Conservation (phyloP, 2,888 invertebrate genomes). For the Scotopteryx bipunctaria region DNA sequence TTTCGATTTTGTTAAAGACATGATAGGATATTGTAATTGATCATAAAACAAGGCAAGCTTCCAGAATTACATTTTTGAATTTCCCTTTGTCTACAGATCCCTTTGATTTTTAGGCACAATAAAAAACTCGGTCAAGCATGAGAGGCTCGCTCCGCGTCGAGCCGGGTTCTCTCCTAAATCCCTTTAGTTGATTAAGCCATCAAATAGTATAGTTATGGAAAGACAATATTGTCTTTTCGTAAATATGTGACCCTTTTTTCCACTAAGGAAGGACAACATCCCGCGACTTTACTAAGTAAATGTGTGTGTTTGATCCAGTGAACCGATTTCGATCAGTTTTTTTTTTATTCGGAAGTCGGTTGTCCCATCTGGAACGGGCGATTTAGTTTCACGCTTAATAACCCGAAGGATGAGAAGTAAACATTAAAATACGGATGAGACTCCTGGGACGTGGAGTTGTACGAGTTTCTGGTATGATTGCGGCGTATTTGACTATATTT, state of each 20-base stretch:
- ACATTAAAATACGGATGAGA: constrained; percentile 35
- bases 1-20: too few relatives aligned
- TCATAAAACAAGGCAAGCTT: not conserved
- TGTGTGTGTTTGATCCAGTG: constrained; percentile 39
- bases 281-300: constrained; percentile 41
- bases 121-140: constrained; percentile 40
- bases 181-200: constrained; percentile 41
- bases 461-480: constrained; percentile 27
- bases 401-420: constrained; percentile 37
- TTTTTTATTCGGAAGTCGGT: constrained; percentile 35
- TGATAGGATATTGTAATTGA: not conserved
- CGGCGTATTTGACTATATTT: constrained; percentile 29
- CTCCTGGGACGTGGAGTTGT: constrained; percentile 26
- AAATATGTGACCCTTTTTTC: constrained; percentile 41
- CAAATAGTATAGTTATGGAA: constrained; percentile 40
- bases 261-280: constrained; percentile 39
- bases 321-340: constrained; percentile 37
- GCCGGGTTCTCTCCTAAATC: constrained; percentile 36
- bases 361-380: constrained; percentile 37
- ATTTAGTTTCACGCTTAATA: constrained; percentile 41
- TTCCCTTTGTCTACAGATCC: constrained; percentile 31
- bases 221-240: constrained; percentile 40
- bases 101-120: constrained; percentile 37
- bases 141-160: constrained; percentile 32
- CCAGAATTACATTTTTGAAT: constrained; percentile 3